Evolutionary conservation across 2,113 vertebrate genomes (phyloP).

Genomic region (Varanus salvator): DNA sequence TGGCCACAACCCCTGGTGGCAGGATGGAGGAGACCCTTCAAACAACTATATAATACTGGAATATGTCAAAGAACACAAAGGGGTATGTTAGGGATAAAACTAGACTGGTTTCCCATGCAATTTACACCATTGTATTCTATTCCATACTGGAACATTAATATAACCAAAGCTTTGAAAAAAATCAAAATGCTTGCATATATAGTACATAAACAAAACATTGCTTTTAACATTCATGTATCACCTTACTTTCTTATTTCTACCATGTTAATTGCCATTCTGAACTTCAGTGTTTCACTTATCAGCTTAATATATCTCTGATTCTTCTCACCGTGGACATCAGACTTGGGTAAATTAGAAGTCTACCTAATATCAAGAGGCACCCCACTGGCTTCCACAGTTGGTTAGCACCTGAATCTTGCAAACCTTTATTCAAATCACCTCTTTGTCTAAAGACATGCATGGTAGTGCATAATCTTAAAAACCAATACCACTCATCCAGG

Average conservation of each 20-base stretch:
- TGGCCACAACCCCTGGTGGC: too few species aligned
- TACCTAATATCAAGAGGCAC: background rate
- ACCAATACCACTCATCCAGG: too few species aligned
- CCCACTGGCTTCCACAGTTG: too few species aligned
- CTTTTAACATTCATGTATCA: background rate
- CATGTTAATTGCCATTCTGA: background rate
- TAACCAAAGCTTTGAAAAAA: background rate
- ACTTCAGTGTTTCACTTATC: background rate
- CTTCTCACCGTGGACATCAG: background rate
- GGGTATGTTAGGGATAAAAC: background rate
- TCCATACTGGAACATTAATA: background rate
- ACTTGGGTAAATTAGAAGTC: background rate
- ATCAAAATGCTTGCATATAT: too few species aligned
- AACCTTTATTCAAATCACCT: background rate
- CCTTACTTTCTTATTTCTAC: background rate
- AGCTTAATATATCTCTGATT: background rate
- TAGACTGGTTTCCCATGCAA: background rate
- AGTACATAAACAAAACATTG: background rate
- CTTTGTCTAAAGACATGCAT: background rate
- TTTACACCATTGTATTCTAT: too few species aligned
- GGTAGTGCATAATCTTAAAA: background rate
- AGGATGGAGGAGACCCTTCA: background rate
- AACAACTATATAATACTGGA: background rate
- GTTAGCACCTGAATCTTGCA: background rate
- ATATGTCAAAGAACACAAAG: background rate